Base-by-base conservation (phyloP, 1,140 invertebrate genomes). In the Papilio xuthus region DNA sequence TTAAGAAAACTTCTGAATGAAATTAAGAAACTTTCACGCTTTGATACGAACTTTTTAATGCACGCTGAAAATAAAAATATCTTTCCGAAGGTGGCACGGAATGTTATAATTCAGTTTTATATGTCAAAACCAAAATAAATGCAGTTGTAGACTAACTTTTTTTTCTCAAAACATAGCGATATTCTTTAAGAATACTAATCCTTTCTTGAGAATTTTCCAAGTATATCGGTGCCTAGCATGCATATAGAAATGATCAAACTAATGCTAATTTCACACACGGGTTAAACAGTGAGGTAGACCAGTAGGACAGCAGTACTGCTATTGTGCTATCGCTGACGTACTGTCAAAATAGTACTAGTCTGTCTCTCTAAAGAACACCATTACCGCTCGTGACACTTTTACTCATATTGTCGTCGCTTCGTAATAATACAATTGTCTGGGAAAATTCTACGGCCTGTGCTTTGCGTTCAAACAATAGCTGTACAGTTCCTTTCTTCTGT, bases 181-280 rank as follows among this genome's bases (percentile, higher is more conserved):
- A 15, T 47, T 47, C 23, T 23, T 23, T 12, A 26, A 23, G 56
- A 23, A 60, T 26, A 26, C 56, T 23, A 60, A 26, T 60, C 56
- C 56, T 37, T 47, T 72, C 47, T 44, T 9, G 71, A 74, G 50
- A 74, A 23, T 74, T 74, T 60, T 26, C 26, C 20, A 23, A 20
- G 71, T 15, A 44, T 72, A 74, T 53, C 41, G 18, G n/a, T 42
- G 26, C 71, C n/a, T 10, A 50, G 41, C 28, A 13, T 37, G 28
- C 28, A 60, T 76, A 76, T 60, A 63, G 23, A 76, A 76, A 10
- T 20, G 10, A 47, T 37, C 32, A 60, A 76, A 76, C 81, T 86
- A 85, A 88, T 83, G 81, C 79, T 79, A 83, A 77, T n/a, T 53
- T 53, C 18, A 53, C 50, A 53, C 50, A 18, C 6, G 18, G 50